Conservation (phyloP, 2,888 invertebrate genomes). For the Leptogaster cylindrica region DNA sequence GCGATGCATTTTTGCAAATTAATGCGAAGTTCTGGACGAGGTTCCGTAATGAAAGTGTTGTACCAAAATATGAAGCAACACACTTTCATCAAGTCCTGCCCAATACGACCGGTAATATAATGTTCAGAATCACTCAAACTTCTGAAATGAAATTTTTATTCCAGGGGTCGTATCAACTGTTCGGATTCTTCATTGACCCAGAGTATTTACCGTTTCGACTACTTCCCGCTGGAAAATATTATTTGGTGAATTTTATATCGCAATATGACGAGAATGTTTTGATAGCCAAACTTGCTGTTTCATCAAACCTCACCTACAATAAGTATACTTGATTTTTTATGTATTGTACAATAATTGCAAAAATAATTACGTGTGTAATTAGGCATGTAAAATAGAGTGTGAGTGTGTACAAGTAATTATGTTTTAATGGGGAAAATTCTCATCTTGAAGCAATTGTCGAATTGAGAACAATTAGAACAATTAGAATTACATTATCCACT, state of each 20-base stretch:
- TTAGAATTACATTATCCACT: too few relatives aligned
- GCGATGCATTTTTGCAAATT: constrained; percentile 5
- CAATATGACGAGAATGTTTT: too few relatives aligned
- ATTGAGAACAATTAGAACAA: too few relatives aligned
- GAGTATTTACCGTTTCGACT: constrained; percentile 9
- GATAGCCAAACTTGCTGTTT: too few relatives aligned
- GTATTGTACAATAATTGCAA: too few relatives aligned
- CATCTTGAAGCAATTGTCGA: too few relatives aligned
- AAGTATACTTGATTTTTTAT: too few relatives aligned
- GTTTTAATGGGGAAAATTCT: too few relatives aligned
- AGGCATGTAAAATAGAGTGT: too few relatives aligned
- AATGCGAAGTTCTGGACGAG: neutral
- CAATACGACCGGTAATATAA: neutral
- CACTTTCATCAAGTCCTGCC: neutral
- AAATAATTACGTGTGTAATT: too few relatives aligned
- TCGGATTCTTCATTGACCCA: neutral
- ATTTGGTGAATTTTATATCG: too few relatives aligned
- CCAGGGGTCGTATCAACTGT: constrained; percentile 1
- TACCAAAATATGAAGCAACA: neutral
- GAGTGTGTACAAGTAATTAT: too few relatives aligned
- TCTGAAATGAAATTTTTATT: neutral
- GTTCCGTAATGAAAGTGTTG: neutral
- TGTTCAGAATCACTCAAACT: neutral
- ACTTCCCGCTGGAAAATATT: constrained; percentile 6
- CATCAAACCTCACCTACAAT: neutral